These are phyloP conservation scores for Acrocephalus kingi DNA, from an alignment of 2,113 vertebrate genomes.

Conservation along the genomic window DNA sequence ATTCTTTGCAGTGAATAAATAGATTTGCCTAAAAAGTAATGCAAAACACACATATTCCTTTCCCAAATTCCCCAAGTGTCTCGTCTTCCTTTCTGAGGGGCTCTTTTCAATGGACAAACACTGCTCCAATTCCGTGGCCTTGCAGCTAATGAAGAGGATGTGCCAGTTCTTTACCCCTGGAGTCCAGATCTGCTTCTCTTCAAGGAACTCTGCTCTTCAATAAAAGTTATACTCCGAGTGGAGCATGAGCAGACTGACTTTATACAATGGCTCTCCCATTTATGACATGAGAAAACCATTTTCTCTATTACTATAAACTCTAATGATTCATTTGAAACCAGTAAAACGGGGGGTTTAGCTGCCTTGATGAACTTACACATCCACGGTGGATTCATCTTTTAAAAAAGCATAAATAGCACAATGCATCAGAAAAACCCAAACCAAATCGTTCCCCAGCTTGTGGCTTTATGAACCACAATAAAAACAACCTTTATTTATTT, in stretches of 20 bases:
- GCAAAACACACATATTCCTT: slow-evolving; percentile 16
- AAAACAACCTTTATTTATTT: not conserved
- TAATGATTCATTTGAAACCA: slow-evolving; percentile 10
- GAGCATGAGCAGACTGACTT: not conserved
- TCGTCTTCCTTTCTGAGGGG: not conserved
- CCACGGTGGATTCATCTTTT: not conserved
- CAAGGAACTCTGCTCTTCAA: not conserved
- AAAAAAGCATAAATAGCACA: not conserved
- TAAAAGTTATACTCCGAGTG: not conserved
- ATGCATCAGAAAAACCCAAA: not conserved
- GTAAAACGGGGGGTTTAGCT: not conserved
- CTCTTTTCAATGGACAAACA: not conserved
- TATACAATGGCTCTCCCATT: not conserved
- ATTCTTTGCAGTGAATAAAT: slow-evolving; percentile 21
- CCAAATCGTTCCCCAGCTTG: not conserved
- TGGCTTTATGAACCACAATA: not conserved
- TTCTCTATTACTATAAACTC: not conserved
- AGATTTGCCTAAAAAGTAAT: slow-evolving; percentile 3
- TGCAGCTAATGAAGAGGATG: slow-evolving; percentile 16
- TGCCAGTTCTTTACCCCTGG: not conserved
- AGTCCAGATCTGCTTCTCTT: slow-evolving; percentile 43
- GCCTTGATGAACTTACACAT: not conserved
- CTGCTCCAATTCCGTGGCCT: not conserved
- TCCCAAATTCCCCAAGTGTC: not conserved
- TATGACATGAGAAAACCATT: not conserved